Percentiles rank a stretch among this genome's conserved stretches.
Conservation (phyloP, 2,888 invertebrate species). For the Buathra laborator region DNA sequence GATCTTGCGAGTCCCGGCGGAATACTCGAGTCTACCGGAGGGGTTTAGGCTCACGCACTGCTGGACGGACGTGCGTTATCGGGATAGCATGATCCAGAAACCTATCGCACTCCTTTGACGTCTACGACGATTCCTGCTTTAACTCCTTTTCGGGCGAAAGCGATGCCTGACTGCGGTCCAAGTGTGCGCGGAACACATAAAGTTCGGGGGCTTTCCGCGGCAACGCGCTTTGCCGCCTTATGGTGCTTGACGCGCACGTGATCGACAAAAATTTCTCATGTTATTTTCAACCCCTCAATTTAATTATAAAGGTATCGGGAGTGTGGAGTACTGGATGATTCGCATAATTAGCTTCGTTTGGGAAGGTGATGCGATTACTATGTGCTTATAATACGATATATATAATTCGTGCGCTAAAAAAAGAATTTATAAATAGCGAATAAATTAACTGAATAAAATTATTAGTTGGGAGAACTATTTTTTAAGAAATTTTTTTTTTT, state of each 20-base stretch:
- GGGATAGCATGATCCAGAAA: conserved; percentile 80
- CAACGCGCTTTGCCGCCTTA: conserved; percentile 26
- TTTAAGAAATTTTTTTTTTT: too few species aligned
- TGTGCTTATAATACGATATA: too few species aligned
- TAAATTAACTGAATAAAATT: too few species aligned
- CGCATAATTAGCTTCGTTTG: too few species aligned
- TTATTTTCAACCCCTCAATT: too few species aligned
- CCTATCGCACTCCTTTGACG: conserved; percentile 69
- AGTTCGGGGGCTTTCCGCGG: conserved; percentile 57
- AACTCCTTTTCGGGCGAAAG: conserved; percentile 77
- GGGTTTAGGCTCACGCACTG: conserved; percentile 81
- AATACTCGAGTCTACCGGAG: background rate
- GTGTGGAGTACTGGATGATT: too few species aligned
- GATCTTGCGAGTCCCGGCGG: conserved; percentile 18
- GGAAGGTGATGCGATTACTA: too few species aligned
- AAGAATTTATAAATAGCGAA: too few species aligned
- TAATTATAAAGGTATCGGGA: too few species aligned
- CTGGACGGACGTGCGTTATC: conserved; percentile 80
- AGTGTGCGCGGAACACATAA: conserved; percentile 81
- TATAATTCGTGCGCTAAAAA: too few species aligned
- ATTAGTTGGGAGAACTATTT: too few species aligned
- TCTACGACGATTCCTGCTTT: conserved; percentile 70
- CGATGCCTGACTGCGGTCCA: conserved; percentile 79
- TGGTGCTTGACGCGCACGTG: background rate
- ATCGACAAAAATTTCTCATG: background rate